phyloP scores from a whole-genome alignment of 2,113 vertebrate genomes.

The Antechinus stuartii region DNA sequence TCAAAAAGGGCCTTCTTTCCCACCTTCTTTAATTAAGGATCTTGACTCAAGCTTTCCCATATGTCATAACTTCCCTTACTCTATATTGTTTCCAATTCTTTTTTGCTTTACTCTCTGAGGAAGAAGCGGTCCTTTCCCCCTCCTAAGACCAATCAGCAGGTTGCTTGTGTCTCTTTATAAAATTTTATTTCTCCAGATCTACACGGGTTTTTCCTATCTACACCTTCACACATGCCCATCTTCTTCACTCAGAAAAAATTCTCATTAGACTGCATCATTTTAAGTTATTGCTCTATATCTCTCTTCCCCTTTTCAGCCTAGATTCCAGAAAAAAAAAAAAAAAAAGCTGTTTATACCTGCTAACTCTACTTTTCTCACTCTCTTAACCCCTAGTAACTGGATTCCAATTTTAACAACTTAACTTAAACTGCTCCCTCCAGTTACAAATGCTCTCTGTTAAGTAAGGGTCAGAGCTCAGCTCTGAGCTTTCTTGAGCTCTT shows the following conservation, averaged over 20 bases:
- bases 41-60: neutral
- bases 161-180: neutral
- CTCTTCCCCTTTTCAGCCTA: neutral
- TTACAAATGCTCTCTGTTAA: neutral
- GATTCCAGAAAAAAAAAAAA: neutral
- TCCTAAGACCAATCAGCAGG: neutral
- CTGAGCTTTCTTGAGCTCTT: neutral
- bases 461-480: neutral
- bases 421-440: neutral
- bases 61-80: neutral
- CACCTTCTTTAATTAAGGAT: neutral
- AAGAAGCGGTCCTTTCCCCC: neutral
- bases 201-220: neutral
- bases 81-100: neutral
- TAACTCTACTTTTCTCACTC: neutral
- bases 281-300: neutral
- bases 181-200: neutral
- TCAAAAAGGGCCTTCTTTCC: neutral
- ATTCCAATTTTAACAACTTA: neutral
- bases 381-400: neutral
- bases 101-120: neutral
- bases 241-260: neutral
- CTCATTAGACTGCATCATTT: neutral
- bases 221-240: neutral
- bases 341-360: neutral